Percentiles rank a stretch among this genome's conserved stretches.
Conservation (phyloP, 2,888 invertebrate genomes). For the Gymnocheta viridis region DNA sequence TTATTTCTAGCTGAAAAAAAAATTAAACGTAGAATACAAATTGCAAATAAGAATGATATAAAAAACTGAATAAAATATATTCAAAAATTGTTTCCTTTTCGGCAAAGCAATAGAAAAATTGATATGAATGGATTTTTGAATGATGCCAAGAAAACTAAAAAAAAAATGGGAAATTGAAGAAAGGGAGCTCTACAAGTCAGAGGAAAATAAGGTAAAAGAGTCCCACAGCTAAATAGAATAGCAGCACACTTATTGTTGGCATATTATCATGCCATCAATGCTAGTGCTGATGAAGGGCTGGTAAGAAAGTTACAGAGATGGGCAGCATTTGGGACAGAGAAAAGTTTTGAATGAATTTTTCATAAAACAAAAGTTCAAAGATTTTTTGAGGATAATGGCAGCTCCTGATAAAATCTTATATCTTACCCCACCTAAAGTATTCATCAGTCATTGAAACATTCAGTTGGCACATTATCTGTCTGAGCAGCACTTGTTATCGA, state of each 20-base stretch:
- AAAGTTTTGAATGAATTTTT: too few species aligned
- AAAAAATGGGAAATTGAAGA: not conserved
- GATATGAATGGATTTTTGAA: constrained; percentile 73
- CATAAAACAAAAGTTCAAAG: too few species aligned
- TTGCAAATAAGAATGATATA: constrained; percentile 17
- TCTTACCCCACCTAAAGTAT: too few species aligned
- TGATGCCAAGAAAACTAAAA: constrained; percentile 63
- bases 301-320: not conserved
- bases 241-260: constrained; percentile 32
- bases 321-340: not conserved
- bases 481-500: too few species aligned
- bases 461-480: too few species aligned
- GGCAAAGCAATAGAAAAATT: constrained; percentile 73
- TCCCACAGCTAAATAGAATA: constrained; percentile 26
- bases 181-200: not conserved
- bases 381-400: too few species aligned
- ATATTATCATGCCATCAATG: constrained; percentile 42
- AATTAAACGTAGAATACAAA: constrained; percentile 25
- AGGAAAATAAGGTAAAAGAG: not conserved
- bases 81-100: constrained; percentile 71
- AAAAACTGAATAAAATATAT: constrained; percentile 46
- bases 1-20: constrained; percentile 8
- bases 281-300: not conserved
- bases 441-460: too few species aligned
- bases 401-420: too few species aligned